These are phyloP conservation scores for Mustelus asterias DNA, from an alignment of 2,113 vertebrate species.

Conservation along the genomic window DNA sequence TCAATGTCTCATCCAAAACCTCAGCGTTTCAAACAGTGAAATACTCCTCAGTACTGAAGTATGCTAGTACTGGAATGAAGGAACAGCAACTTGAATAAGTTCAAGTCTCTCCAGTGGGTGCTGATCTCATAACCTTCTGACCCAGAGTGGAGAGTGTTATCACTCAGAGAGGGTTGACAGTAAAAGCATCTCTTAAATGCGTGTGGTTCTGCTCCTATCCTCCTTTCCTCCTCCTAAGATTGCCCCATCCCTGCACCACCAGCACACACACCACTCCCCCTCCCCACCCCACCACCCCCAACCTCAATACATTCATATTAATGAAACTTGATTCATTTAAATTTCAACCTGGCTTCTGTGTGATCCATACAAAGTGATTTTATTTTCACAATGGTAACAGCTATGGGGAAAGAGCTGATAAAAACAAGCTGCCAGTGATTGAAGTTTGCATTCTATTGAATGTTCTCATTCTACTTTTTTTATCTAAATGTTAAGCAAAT, in stretches of 20 bases:
- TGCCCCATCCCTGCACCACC: too few species aligned
- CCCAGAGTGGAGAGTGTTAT: background rate
- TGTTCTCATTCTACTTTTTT: background rate
- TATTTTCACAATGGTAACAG: background rate
- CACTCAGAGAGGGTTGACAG: background rate
- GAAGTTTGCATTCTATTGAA: background rate
- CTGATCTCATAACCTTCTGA: background rate
- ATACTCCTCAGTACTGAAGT: background rate
- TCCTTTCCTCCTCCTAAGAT: background rate
- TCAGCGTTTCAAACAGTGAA: background rate
- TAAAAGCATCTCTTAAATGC: background rate
- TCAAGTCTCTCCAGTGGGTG: background rate
- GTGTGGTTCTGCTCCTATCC: background rate
- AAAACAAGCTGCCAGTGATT: background rate
- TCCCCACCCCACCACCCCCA: background rate
- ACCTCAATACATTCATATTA: background rate
- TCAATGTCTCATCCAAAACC: background rate
- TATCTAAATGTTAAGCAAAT: conserved; percentile 2
- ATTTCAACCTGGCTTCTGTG: background rate
- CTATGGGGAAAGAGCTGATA: background rate
- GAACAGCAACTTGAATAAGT: background rate
- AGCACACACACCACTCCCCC: too few species aligned
- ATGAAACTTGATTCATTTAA: background rate
- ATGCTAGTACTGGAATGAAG: background rate
- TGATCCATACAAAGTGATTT: background rate